Conservation (phyloP, 2,113 vertebrate genomes). For the Psammodynastes pulverulentus region DNA sequence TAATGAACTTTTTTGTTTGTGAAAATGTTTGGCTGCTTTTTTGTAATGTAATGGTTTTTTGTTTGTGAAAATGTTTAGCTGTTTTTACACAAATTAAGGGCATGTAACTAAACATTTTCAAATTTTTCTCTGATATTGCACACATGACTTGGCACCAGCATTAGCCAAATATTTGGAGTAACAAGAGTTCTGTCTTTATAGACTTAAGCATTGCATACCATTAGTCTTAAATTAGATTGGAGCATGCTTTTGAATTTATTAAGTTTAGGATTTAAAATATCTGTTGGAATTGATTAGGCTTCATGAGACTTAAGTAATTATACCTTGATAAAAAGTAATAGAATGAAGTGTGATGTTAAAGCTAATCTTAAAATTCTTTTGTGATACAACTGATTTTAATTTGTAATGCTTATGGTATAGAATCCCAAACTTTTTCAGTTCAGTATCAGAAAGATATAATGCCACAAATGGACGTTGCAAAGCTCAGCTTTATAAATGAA, state of each 20-base stretch:
- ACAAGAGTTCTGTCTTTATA: not conserved
- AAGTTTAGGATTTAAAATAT: not conserved
- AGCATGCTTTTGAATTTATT: not conserved
- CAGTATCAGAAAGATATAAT: not conserved
- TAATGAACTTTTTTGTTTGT: not conserved
- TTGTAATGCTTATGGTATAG: not conserved
- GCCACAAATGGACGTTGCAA: not conserved
- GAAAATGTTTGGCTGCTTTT: not conserved
- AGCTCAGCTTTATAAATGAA: not conserved
- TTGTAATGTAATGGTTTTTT: not conserved
- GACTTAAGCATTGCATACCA: not conserved
- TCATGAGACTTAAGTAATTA: not conserved
- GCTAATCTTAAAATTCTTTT: not conserved
- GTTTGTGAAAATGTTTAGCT: not conserved
- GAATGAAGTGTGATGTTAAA: not conserved
- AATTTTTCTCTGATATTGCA: not conserved
- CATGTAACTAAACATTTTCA: not conserved
- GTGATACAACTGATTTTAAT: not conserved
- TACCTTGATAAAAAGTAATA: not conserved
- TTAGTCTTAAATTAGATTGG: not conserved
- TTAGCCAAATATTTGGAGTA: not conserved
- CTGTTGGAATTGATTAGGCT: not conserved
- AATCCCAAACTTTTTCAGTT: not conserved
- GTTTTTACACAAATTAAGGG: not conserved
- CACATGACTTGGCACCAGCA: not conserved